Percentiles rank a stretch among this genome's conserved stretches.
Evolutionary conservation across 1,140 invertebrate species (phyloP).

Genomic region (Drosophila equinoxialis): DNA sequence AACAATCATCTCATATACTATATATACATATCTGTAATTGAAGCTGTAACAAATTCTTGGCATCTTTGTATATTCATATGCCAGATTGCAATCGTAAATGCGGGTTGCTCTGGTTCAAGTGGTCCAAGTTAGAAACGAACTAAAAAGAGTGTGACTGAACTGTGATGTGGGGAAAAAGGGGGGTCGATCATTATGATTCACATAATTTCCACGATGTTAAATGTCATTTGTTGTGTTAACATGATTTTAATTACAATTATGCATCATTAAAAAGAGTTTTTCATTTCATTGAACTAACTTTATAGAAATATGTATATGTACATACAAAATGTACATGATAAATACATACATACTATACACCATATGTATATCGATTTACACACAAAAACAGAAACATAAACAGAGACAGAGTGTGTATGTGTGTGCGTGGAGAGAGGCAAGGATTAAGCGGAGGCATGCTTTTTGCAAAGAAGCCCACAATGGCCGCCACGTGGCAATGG

Average conservation of each 20-base stretch:
- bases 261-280: slow-evolving; percentile 34
- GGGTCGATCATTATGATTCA: background rate
- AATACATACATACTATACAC: no score
- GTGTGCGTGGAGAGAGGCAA: slow-evolving; percentile 2
- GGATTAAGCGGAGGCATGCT: slow-evolving; percentile 59
- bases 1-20: slow-evolving; percentile 10
- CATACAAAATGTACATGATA: no score
- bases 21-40: background rate
- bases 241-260: slow-evolving; percentile 65
- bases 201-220: slow-evolving; percentile 45
- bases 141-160: background rate
- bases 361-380: background rate
- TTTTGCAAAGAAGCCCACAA: slow-evolving; percentile 41
- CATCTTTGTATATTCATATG: background rate
- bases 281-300: slow-evolving; percentile 12
- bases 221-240: slow-evolving; percentile 62
- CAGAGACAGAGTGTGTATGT: background rate
- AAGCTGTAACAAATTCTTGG: slow-evolving; percentile 16
- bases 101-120: slow-evolving; percentile 52
- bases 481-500: slow-evolving; percentile 55
- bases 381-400: background rate
- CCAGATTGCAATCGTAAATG: slow-evolving; percentile 12
- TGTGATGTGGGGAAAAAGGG: background rate
- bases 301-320: background rate
- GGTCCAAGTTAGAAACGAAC: slow-evolving; percentile 16